Conservation (phyloP, 2,113 vertebrate species). For the Sialia sialis region DNA sequence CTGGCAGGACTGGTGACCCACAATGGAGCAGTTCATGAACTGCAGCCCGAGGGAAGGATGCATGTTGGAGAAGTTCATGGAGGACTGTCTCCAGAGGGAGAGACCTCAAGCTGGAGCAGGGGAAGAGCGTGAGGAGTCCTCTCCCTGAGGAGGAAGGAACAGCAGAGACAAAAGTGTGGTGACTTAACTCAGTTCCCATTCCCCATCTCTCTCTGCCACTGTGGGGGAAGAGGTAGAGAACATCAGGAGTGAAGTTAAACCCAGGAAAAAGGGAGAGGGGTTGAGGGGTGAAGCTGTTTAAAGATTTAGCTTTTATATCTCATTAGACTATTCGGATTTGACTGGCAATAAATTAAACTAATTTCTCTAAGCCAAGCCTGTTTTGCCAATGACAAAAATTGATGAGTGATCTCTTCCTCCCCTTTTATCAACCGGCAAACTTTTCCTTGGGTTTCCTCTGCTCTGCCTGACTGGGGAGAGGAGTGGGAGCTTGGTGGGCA, state of each 20-base stretch:
- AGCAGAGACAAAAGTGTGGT: neutral
- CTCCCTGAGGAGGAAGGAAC: neutral
- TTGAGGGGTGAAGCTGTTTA: neutral
- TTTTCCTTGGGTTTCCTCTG: neutral
- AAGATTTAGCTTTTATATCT: neutral
- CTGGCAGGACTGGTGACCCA: neutral
- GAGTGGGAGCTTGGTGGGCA: neutral
- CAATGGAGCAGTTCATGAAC: neutral
- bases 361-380: neutral
- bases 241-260: neutral
- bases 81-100: neutral
- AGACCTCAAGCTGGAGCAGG: rapidly evolving
- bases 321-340: neutral
- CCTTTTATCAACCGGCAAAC: neutral
- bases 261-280: neutral
- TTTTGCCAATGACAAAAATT: neutral
- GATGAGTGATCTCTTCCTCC: neutral
- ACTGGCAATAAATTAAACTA: neutral
- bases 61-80: neutral
- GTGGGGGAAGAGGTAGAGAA: neutral
- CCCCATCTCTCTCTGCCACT: too few species aligned
- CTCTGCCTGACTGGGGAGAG: neutral
- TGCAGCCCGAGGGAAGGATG: neutral
- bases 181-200: neutral
- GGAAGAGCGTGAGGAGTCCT: neutral